phyloP scores from a whole-genome alignment of 1,140 invertebrate genomes.

The Pachyrhynchus sulphureomaculatus region DNA sequence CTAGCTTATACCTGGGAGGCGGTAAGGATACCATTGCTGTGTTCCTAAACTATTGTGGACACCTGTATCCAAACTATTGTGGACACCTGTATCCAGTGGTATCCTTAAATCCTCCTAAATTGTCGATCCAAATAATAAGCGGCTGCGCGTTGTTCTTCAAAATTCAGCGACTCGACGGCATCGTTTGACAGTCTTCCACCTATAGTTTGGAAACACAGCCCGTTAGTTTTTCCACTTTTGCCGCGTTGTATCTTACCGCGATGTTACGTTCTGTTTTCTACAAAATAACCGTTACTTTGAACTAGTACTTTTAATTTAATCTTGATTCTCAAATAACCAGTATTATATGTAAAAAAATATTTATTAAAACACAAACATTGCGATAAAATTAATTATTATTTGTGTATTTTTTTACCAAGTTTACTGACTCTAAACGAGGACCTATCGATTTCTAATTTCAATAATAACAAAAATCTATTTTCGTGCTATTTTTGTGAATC shows the following conservation, averaged over 20 bases:
- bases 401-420: too few species aligned
- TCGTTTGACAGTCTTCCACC: constrained; percentile 49
- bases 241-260: neutral
- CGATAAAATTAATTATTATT: too few species aligned
- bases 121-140: constrained; percentile 23
- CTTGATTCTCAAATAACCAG: too few species aligned
- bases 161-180: constrained; percentile 27
- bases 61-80: constrained; percentile 51
- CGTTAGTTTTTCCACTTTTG: constrained; percentile 37
- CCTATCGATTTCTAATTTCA: too few species aligned
- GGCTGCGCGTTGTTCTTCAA: constrained; percentile 22
- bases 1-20: constrained; percentile 57
- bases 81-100: constrained; percentile 53
- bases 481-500: too few species aligned
- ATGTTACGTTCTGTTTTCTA: too few species aligned
- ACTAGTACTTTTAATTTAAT: constrained; percentile 2
- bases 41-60: constrained; percentile 64
- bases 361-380: too few species aligned
- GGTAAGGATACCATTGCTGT: constrained; percentile 66
- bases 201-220: constrained; percentile 55
- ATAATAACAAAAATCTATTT: too few species aligned
- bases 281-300: neutral
- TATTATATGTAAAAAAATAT: too few species aligned
- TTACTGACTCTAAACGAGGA: too few species aligned
- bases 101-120: constrained; percentile 46